phyloP scores from a whole-genome alignment of 2,888 invertebrate genomes.

The Hanleya hanleyi region DNA sequence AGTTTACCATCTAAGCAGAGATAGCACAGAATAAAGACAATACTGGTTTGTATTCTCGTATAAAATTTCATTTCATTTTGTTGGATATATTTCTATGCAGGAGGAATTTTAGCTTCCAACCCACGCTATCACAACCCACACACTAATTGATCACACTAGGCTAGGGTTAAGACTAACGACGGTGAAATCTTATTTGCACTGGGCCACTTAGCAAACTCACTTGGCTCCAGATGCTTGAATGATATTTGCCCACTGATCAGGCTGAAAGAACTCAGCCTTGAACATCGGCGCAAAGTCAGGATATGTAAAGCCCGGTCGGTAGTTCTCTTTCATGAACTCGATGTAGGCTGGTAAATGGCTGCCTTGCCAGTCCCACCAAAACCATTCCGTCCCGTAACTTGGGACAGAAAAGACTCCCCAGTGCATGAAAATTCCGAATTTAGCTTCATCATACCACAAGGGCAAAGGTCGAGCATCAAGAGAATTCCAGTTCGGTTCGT shows the following conservation, averaged over 20 bases:
- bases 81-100: too few relatives aligned
- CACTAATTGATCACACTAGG: too few relatives aligned
- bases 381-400: slow-evolving; percentile 82
- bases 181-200: too few relatives aligned
- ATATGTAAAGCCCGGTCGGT: slow-evolving; percentile 88
- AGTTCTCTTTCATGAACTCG: slow-evolving; percentile 86
- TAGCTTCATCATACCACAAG: slow-evolving; percentile 74
- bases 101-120: too few relatives aligned
- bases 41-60: too few relatives aligned
- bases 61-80: too few relatives aligned
- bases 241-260: slow-evolving; percentile 86
- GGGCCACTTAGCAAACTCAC: too few relatives aligned
- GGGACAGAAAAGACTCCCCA: slow-evolving; percentile 75
- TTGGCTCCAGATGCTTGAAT: slow-evolving; percentile 89
- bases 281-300: slow-evolving; percentile 91
- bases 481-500: slow-evolving; percentile 66
- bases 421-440: slow-evolving; percentile 75
- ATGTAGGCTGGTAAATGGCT: slow-evolving; percentile 51
- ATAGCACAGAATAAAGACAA: too few relatives aligned
- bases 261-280: slow-evolving; percentile 88
- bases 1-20: too few relatives aligned
- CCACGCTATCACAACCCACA: too few relatives aligned
- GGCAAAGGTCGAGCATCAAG: slow-evolving; percentile 73
- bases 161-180: too few relatives aligned
- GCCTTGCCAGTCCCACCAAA: slow-evolving; percentile 86